These are phyloP conservation scores for Coregonus sp. DNA, from an alignment of 2,797 vertebrate species.

Conservation along the genomic window DNA sequence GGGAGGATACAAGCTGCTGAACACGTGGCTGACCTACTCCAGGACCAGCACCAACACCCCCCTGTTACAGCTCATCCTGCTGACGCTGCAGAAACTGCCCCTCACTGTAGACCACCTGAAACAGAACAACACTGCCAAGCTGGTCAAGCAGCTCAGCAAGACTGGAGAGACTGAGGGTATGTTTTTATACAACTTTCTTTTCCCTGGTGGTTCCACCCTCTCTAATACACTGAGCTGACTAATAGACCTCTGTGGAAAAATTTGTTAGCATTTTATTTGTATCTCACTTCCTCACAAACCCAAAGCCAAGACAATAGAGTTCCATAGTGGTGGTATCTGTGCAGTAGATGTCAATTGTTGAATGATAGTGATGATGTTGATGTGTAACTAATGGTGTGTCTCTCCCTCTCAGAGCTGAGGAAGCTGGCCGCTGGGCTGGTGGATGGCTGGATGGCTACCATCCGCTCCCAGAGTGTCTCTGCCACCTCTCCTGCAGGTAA, in stretches of 20 bases:
- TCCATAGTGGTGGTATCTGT: neutral
- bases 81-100: slow-evolving; percentile 91
- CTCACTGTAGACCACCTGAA: slow-evolving; percentile 95
- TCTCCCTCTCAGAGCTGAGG: slow-evolving; percentile 78
- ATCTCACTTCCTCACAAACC: neutral
- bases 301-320: neutral
- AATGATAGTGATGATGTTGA: too few species aligned
- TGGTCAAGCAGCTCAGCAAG: slow-evolving; percentile 96
- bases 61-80: slow-evolving; percentile 89
- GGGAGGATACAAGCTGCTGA: slow-evolving; percentile 91
- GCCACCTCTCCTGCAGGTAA: slow-evolving; percentile 72
- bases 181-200: slow-evolving; percentile 5
- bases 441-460: slow-evolving; percentile 95
- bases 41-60: slow-evolving; percentile 89
- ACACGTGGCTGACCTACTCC: slow-evolving; percentile 92
- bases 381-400: neutral
- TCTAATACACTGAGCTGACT: neutral
- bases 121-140: slow-evolving; percentile 97
- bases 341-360: neutral
- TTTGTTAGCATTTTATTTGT: too few species aligned
- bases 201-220: neutral
- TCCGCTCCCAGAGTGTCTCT: slow-evolving; percentile 88
- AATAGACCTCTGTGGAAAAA: neutral
- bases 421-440: slow-evolving; percentile 88
- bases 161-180: slow-evolving; percentile 90